These are phyloP conservation scores for Eristalis pertinax DNA, from an alignment of 2,888 invertebrate species.

Conservation along the genomic window DNA sequence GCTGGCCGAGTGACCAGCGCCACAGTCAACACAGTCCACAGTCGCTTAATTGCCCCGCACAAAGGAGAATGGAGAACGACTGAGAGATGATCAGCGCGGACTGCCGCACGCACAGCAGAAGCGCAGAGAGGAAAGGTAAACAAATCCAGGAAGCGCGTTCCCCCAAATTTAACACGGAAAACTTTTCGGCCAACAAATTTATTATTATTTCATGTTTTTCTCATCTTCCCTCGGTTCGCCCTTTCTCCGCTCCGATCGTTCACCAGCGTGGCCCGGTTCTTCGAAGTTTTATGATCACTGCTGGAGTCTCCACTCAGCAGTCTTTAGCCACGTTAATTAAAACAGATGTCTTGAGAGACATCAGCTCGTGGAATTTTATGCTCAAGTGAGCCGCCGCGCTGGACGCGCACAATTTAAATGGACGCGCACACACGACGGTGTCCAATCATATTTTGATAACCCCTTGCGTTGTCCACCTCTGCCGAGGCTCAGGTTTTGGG, in stretches of 20 bases:
- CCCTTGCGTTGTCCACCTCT: conserved; percentile 14
- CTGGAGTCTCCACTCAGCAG: not conserved
- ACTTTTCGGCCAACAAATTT: conserved; percentile 57
- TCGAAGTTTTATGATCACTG: not conserved
- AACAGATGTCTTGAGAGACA: conserved; percentile 71
- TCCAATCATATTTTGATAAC: conserved; percentile 62
- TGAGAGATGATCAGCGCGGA: not conserved
- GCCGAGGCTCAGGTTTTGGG: not conserved
- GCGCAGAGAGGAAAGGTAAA: conserved; percentile 26
- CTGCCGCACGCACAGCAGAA: not conserved
- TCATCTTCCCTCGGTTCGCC: not conserved
- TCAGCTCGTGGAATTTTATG: conserved; percentile 66
- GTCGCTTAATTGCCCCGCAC: conserved; percentile 26
- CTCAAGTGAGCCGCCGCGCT: conserved; percentile 60
- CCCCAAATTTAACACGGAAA: conserved; percentile 65
- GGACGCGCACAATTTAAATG: conserved; percentile 48
- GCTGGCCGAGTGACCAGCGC: conserved; percentile 13
- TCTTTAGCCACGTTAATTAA: conserved; percentile 65
- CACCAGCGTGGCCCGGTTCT: not conserved
- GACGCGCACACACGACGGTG: conserved; percentile 43
- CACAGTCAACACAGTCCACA: conserved; percentile 10
- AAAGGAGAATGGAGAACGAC: not conserved
- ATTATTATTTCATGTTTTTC: conserved; percentile 42
- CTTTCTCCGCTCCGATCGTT: not conserved
- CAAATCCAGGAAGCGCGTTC: conserved; percentile 68